Evolutionary conservation across 2,797 vertebrate species (phyloP).

Genomic region (Nannoperca obscura): DNA sequence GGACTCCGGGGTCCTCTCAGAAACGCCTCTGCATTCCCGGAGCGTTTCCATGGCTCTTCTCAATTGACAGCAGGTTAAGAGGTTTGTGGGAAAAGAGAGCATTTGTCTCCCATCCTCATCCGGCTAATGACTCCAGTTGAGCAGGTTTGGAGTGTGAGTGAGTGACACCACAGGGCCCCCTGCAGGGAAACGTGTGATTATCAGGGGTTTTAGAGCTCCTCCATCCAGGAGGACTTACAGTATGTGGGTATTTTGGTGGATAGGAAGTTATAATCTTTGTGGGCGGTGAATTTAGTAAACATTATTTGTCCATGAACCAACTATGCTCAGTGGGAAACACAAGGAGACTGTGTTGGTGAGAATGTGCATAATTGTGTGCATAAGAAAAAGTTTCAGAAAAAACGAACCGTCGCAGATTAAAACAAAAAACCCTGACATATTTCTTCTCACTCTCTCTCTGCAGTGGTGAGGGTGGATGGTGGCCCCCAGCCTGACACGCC

Average conservation of each 20-base stretch:
- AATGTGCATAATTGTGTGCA: background rate
- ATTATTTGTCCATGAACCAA: background rate
- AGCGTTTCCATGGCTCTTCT: conserved; percentile 80
- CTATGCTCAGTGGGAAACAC: conserved; percentile 12
- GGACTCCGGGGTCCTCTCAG: conserved; percentile 69
- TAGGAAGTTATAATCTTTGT: background rate
- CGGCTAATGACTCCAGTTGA: conserved; percentile 77
- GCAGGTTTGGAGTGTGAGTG: conserved; percentile 53
- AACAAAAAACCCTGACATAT: conserved; percentile 23
- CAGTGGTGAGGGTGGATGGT: conserved; percentile 91
- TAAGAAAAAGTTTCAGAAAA: conserved; percentile 11
- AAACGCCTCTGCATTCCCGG: conserved; percentile 77
- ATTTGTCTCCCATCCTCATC: conserved; percentile 76
- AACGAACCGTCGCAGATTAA: background rate
- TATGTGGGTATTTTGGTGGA: background rate
- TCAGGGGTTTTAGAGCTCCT: background rate
- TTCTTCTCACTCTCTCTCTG: conserved; percentile 43
- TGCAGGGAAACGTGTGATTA: conserved; percentile 52
- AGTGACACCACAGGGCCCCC: conserved; percentile 70
- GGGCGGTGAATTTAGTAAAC: background rate
- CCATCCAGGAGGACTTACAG: background rate
- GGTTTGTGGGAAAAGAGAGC: conserved; percentile 84
- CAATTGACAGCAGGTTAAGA: conserved; percentile 85
- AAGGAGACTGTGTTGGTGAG: background rate
- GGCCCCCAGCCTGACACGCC: conserved; percentile 83